Evolutionary conservation across 2,797 vertebrate genomes (phyloP), one percentile per base, ranked within the genome.

Genomic region (Sebastes diaconus): DNA sequence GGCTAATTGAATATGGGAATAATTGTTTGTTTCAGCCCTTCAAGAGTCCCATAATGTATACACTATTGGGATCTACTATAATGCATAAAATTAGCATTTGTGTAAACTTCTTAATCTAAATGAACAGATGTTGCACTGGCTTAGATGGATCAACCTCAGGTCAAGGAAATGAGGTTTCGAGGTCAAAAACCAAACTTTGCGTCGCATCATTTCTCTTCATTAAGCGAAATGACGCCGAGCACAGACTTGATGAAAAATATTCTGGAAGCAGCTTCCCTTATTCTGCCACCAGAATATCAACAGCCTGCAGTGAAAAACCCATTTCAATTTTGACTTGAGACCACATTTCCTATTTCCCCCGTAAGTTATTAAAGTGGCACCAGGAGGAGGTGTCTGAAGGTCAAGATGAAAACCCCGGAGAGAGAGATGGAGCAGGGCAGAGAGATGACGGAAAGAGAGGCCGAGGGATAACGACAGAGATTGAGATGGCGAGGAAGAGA

Each of bases 301-400:
- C 88, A 88, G 80, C 86, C 88, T 60, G 84, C 79, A 50, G 86
- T 70, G 80, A 84, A 89, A 92, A 93, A 88, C 39, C 78, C 73
- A 94, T 92, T 94, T 93, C 87, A 93, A 88, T 91, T 93, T 83
- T 84, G 88, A 92, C 87, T 92, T 81, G 73, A 92, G 71, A 93
- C 77, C 84, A 86, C 90, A 90, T 92, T 94, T 93, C 83, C 90
- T 85, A 83, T 93, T 92, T 89, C 81, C 77, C 65, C 75, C 22
- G 77, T 79, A 88, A 77, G 91, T 90, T 93, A 93, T 93, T 92
- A 93, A 91, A 90, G 92, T 84, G 85, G 90, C 87, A 91, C 86
- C 85, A 76, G 89, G 88, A 90, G 91, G 80, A 90, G 88, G 90
- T 87, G 86, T 92, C 63, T 93, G 91, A 94, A 94, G 94, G 93